Percentiles rank a stretch among this genome's conserved stretches.
Conservation (phyloP, 2,797 vertebrate genomes). For the Apodemus agrarius region DNA sequence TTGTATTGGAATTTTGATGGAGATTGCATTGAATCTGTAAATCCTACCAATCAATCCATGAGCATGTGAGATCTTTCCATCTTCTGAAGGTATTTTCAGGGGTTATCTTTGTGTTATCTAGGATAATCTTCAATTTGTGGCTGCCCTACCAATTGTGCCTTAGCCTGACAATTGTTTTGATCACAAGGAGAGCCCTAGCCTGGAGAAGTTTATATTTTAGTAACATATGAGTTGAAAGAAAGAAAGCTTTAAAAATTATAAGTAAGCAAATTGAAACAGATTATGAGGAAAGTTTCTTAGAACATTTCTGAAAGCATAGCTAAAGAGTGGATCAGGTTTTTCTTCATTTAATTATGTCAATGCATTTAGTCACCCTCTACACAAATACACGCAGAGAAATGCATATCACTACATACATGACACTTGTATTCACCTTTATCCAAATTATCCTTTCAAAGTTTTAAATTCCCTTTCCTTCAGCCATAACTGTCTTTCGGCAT, state of each 20-base stretch:
- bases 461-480: neutral
- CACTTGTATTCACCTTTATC: neutral
- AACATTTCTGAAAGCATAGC: neutral
- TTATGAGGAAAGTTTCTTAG: neutral
- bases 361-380: neutral
- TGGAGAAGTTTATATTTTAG: neutral
- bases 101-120: neutral
- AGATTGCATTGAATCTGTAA: neutral
- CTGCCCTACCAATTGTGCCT: too few relatives aligned
- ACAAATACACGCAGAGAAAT: neutral
- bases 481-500: conserved; percentile 47
- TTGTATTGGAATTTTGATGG: neutral
- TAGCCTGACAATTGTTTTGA: neutral
- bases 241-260: neutral
- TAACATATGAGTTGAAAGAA: neutral
- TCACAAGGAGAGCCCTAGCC: neutral
- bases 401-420: fast-evolving
- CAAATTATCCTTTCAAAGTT: neutral
- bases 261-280: neutral
- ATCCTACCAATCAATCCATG: neutral
- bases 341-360: neutral
- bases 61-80: neutral
- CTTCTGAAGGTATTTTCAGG: neutral
- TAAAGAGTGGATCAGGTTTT: neutral
- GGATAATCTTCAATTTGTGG: too few relatives aligned